These are phyloP conservation scores for Ostrea edulis DNA, from an alignment of 1,140 invertebrate genomes.

Conservation along the genomic window DNA sequence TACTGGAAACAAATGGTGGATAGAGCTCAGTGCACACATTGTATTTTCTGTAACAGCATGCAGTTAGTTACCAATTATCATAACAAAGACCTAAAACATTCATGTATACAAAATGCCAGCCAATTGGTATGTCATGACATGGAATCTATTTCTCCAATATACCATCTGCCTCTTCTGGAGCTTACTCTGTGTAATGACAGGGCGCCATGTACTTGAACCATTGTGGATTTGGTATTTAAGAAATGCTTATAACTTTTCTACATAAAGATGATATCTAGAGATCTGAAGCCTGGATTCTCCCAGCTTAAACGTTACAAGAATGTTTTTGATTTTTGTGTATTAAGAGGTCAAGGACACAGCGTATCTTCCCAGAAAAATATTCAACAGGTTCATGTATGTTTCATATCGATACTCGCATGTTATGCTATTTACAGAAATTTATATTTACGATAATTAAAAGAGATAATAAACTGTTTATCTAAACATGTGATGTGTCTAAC, in stretches of 20 bases:
- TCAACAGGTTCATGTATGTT: no score
- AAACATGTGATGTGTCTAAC: neutral
- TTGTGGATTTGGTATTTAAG: slow-evolving; percentile 18
- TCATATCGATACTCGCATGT: neutral
- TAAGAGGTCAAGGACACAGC: neutral
- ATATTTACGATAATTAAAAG: no score
- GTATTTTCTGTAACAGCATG: neutral
- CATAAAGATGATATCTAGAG: neutral
- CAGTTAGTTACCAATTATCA: neutral
- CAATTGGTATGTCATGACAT: neutral
- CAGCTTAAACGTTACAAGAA: neutral
- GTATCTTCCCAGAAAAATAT: neutral
- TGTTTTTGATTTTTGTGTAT: slow-evolving; percentile 13
- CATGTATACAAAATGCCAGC: neutral
- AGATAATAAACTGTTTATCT: neutral
- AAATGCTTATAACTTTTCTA: neutral
- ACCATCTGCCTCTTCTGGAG: neutral
- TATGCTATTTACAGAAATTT: neutral
- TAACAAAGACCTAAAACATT: neutral
- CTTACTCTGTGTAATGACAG: neutral
- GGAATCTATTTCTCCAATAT: neutral
- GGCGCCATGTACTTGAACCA: neutral
- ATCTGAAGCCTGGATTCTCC: neutral
- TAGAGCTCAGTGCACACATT: neutral
- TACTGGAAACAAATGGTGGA: neutral